Base-by-base conservation (phyloP, 2,797 vertebrate genomes). In the Eospalax fontanierii region DNA sequence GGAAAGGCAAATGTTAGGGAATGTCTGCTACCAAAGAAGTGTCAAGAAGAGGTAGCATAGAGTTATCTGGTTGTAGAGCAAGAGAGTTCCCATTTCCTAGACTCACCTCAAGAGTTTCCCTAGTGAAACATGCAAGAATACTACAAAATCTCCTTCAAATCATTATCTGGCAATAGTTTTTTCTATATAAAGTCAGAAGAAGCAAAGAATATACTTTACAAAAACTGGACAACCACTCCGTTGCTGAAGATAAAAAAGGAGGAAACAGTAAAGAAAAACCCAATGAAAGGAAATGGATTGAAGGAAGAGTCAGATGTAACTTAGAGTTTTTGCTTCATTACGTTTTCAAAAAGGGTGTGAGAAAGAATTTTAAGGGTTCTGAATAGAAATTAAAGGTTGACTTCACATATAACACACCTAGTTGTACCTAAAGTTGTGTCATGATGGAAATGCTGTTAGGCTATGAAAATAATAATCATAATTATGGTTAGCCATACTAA, bases 311-410 rank as follows among this genome's bases (percentile, higher is more conserved):
- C 30, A 61, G 57, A 6, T 87, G 43, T 85, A 84, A 59, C 2
- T 12, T 54, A 61, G 15, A n/a, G 9, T 40, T 59, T n/a, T 38
- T 74, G 11, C 35, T n/a, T 90, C 24, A 66, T n/a, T 81, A 59
- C 12, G 19, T 86, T 91, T 9, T 30, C 71, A 91, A 78, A 18
- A 15, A 78, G 10, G 18, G n/a, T 8, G 15, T 7, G 61, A 1
- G 2, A 46, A n/a, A 46, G 6, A 33, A 73, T 18, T 78, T 85
- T 80, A 40, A 33, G 18, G 26, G 65, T 81, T 79, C 33, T 82
- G 9, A 93, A 43, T 80, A 94, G 38, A 59, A 93, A 96, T 33
- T 50, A 75, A 21, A 90, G 18, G 15, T 89, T 94, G 28, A 46
- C 21, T 61, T 1, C 89, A 81, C 14, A 5, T 43, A 84, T 76